A percentile compares a stretch with the other conserved stretches of the same genome.
Conservation (phyloP, 2,797 vertebrate species). For the Arremon brunneinucha region DNA sequence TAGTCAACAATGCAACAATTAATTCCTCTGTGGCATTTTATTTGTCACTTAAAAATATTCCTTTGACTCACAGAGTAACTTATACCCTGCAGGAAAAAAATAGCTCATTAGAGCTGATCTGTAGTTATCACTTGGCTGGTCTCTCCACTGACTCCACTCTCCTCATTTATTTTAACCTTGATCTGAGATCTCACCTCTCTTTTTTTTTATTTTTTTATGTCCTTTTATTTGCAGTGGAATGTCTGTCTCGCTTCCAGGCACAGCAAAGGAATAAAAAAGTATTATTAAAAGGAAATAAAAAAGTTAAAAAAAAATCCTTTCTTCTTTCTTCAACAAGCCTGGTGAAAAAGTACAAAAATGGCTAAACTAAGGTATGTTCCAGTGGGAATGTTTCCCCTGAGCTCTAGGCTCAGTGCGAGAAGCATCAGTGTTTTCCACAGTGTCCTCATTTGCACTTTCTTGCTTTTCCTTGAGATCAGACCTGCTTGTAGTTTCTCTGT, state of each 20-base stretch:
- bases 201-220: neutral
- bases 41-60: conserved; percentile 45
- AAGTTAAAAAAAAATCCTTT: neutral
- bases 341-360: neutral
- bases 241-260: neutral
- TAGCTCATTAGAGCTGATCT: conserved; percentile 28
- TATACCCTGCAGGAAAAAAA: neutral
- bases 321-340: neutral
- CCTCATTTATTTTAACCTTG: conserved; percentile 45
- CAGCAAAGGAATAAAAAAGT: neutral
- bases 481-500: neutral
- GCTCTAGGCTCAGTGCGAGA: neutral
- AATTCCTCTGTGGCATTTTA: conserved; percentile 45
- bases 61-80: conserved; percentile 44
- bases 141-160: neutral
- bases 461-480: neutral
- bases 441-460: neutral
- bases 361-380: neutral
- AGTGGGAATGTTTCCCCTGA: neutral
- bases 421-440: neutral
- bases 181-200: neutral
- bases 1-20: conserved; percentile 41
- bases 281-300: neutral
- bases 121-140: neutral
- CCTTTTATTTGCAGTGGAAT: neutral